Base-by-base conservation (phyloP, 2,113 vertebrate species). In the Noctilio leporinus region DNA sequence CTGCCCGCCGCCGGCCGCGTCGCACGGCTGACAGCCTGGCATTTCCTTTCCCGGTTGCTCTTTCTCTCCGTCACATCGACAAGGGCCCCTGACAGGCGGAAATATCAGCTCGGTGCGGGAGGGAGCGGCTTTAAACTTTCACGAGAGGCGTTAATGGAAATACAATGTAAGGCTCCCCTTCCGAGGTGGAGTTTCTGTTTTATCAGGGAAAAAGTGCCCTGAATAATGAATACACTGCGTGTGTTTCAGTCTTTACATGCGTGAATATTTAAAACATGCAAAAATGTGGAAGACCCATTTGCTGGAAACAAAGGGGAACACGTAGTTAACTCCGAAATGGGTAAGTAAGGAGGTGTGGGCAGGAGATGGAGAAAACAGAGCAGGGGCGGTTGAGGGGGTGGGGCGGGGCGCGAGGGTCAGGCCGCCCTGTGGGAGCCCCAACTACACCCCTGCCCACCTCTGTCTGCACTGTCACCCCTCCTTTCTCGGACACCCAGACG, bases 91-190 rank as follows among this genome's bases (percentile, higher is more conserved):
- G 96, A 98, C 93, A 97, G 97, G 91, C 93, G 93, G 97, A 98
- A 98, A 95, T 98, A 97, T 96, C 98, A 99, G 98, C 98, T 97
- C 87, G 91, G 98, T 84, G 84, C 89, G 64, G 95, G 98, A 98
- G 98, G 98, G 98, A 98, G 98, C 97, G 70, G 97, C 99, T 99
- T 99, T 99, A 99, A 99, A 99, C 99, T 99, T 99, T 99, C 99
- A 99, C 98, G 98, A 99, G 99, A 98, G 97, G 98, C 98, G 72
- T 90, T 99, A 99, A 99, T 99, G 99, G 99, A 99, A 99, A 98
- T 98, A 97, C 98, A 98, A 98, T 94, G 98, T 93, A 96, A 97
- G 98, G 53, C 77, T 51, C 76, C 43, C 95, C 81, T 92, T 97
- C 98, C 98, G 98, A 97, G 96, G 98, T 97, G 86, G 40, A 55